These are phyloP conservation scores for Linyphia triangularis DNA, from an alignment of 2,888 invertebrate genomes.

Conservation along the genomic window DNA sequence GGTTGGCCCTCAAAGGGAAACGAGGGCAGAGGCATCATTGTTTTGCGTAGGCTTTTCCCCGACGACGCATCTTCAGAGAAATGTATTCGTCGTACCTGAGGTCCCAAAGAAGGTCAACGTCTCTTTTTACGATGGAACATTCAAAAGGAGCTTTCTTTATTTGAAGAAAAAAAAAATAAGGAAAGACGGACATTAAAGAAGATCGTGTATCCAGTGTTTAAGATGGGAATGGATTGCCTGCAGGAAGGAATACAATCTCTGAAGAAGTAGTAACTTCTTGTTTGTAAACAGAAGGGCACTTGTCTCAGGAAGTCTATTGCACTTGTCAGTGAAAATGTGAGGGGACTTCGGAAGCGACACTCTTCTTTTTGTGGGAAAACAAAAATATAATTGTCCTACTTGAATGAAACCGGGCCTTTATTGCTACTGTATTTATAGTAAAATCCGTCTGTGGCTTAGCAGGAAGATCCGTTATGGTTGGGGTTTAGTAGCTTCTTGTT, in stretches of 20 bases:
- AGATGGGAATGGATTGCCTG: not conserved
- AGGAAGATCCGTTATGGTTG: not conserved
- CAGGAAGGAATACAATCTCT: not conserved
- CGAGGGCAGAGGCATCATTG: conserved; percentile 55
- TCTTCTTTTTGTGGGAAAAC: not conserved
- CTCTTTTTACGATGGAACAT: conserved; percentile 38
- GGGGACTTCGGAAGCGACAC: not conserved
- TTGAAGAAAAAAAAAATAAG: not conserved
- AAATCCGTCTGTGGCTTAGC: conserved; percentile 8
- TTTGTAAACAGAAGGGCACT: conserved; percentile 43
- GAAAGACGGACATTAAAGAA: not conserved
- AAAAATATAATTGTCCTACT: conserved; percentile 29
- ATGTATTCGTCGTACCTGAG: conserved; percentile 39
- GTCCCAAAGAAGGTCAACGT: conserved; percentile 55
- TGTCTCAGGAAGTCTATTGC: not conserved
- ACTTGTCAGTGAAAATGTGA: conserved; percentile 1
- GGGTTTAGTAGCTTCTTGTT: not conserved
- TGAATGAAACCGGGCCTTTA: conserved; percentile 13
- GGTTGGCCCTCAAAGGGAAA: conserved; percentile 36
- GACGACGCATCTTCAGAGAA: conserved; percentile 15
- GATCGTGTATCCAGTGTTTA: not conserved
- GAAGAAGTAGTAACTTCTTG: not conserved
- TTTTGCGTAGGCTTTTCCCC: conserved; percentile 54
- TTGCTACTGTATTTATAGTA: conserved; percentile 12
- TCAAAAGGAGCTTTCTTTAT: not conserved